Conservation (phyloP, 1,140 invertebrate genomes). For the Thaumatotibia leucotreta region DNA sequence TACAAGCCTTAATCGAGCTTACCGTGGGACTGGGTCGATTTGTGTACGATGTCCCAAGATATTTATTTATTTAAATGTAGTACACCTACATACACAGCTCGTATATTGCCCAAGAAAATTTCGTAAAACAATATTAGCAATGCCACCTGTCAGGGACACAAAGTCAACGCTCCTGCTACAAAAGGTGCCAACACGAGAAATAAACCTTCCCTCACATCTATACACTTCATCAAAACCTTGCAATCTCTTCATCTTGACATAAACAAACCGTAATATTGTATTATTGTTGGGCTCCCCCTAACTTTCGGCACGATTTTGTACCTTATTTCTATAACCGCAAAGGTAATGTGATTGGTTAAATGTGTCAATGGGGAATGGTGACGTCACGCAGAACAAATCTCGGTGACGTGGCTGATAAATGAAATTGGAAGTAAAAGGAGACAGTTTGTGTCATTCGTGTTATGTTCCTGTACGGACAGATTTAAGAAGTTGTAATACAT, state of each 20-base stretch:
- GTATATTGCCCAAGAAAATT: no score
- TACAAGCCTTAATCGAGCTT: no score
- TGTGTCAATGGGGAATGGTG: background rate
- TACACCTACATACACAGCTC: no score
- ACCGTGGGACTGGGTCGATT: no score
- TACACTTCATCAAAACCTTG: background rate
- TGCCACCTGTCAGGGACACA: background rate
- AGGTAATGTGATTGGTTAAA: background rate
- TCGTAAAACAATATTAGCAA: no score
- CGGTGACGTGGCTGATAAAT: slow-evolving; percentile 1
- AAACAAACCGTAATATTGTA: background rate
- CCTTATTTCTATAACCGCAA: background rate
- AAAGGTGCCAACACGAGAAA: background rate
- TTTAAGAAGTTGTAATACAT: no score
- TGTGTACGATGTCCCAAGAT: no score
- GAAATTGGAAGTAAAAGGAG: background rate
- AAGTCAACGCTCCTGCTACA: background rate
- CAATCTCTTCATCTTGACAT: background rate
- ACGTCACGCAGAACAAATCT: slow-evolving; percentile 5
- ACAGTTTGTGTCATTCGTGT: no score
- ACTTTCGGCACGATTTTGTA: background rate
- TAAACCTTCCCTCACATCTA: background rate
- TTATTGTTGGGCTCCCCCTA: background rate
- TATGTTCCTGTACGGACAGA: no score
- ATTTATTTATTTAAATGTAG: no score